phyloP scores from a whole-genome alignment of 2,888 invertebrate genomes.

The Athalia cordata region DNA sequence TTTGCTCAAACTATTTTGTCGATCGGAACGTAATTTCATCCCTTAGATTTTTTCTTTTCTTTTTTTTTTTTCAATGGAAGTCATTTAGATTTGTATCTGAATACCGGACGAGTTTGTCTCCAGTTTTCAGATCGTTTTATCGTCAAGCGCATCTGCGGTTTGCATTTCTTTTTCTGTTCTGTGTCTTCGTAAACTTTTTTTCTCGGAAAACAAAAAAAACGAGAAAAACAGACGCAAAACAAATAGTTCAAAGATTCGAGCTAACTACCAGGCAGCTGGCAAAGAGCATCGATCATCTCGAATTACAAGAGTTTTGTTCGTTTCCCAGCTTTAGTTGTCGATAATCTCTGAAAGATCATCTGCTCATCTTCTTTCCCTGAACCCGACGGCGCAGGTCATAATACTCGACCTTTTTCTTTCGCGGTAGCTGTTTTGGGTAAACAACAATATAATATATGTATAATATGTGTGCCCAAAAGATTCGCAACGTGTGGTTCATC shows the following conservation, averaged over 20 bases:
- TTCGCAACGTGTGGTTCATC: no score
- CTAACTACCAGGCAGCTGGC: not conserved
- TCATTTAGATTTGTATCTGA: no score
- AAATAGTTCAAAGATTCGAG: not conserved
- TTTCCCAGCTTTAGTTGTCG: not conserved
- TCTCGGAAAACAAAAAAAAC: conserved; percentile 26
- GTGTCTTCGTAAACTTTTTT: not conserved
- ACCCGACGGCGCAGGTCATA: not conserved
- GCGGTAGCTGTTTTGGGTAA: conserved; percentile 29
- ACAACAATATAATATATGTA: not conserved
- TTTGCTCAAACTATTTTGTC: no score
- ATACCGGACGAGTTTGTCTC: no score
- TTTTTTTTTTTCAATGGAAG: not conserved
- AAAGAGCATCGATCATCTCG: conserved; percentile 42
- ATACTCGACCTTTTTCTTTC: not conserved
- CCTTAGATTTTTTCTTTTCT: not conserved
- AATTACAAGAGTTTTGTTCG: conserved; percentile 35
- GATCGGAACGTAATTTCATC: no score
- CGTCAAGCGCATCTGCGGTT: conserved; percentile 59
- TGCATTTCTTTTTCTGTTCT: not conserved
- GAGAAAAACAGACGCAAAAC: conserved; percentile 23
- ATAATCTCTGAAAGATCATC: conserved; percentile 39
- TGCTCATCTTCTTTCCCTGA: conserved; percentile 21
- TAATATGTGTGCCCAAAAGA: no score
- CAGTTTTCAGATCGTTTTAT: not conserved